Conservation (phyloP, 92 coral and sea anemone genomes). For the Epizoanthus stellaris region DNA sequence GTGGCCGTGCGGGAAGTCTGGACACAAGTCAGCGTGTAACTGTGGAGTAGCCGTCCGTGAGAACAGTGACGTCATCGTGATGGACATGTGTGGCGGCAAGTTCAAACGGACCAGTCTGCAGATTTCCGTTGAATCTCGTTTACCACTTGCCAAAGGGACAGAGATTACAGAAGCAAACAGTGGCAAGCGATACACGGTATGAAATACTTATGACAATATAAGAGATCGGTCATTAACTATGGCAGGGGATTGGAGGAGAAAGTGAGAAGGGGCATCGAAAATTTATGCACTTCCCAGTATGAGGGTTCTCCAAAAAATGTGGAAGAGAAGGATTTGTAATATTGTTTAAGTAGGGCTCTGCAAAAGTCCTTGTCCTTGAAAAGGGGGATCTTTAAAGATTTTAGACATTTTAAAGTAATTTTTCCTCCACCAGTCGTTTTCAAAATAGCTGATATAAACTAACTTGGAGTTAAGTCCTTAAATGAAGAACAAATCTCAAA, state of each 20-base stretch:
- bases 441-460: no score
- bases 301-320: no score
- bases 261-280: neutral
- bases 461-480: no score
- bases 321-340: no score
- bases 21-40: slow-evolving; percentile 64
- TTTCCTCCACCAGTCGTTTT: no score
- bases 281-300: no score
- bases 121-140: slow-evolving; percentile 70
- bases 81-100: slow-evolving; percentile 88
- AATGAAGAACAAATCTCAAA: no score
- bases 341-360: no score
- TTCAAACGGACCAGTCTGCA: slow-evolving; percentile 79
- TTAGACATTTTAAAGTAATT: no score
- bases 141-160: slow-evolving; percentile 72
- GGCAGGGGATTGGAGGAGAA: neutral
- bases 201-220: neutral
- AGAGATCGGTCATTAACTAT: neutral
- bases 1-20: slow-evolving; percentile 73
- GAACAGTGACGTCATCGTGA: slow-evolving; percentile 80
- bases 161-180: slow-evolving; percentile 76
- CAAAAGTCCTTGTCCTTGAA: no score
- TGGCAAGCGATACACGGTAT: slow-evolving; percentile 85
- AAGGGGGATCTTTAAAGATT: no score
- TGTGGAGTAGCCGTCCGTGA: slow-evolving; percentile 91